Evolutionary conservation across 2,113 vertebrate species (phyloP).

Genomic region (Dipodomys spectabilis): DNA sequence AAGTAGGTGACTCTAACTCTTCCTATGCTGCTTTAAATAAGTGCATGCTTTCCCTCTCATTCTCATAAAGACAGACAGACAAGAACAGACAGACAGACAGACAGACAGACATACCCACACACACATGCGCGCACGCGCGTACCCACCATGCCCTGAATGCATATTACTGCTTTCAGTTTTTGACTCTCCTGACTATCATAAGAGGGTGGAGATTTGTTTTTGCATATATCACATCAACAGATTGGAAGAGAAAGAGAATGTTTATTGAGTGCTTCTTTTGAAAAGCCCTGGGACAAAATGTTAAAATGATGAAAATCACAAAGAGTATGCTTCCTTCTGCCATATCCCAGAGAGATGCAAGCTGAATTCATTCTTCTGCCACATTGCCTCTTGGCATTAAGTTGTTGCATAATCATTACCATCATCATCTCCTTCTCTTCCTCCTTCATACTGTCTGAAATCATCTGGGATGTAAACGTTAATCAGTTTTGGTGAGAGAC

Average conservation of each 20-base stretch:
- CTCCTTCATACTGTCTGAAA: not conserved
- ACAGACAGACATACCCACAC: no score
- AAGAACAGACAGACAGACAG: no score
- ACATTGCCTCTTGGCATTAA: not conserved
- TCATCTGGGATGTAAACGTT: not conserved
- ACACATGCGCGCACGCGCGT: no score
- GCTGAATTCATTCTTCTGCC: not conserved
- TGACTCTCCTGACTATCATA: not conserved
- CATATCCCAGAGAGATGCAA: not conserved
- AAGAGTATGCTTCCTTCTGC: not conserved
- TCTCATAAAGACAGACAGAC: not conserved
- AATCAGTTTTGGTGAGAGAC: not conserved
- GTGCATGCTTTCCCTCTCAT: not conserved
- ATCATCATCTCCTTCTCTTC: no score
- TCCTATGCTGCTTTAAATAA: not conserved
- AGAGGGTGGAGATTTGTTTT: not conserved
- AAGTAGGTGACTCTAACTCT: not conserved
- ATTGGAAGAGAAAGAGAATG: not conserved
- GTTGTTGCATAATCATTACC: not conserved
- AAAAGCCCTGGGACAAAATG: constrained; percentile 11
- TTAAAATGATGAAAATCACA: not conserved
- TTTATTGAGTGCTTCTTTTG: not conserved
- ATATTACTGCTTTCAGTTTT: not conserved
- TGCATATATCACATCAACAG: not conserved
- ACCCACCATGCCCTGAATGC: not conserved